Evolutionary conservation across 2,888 invertebrate genomes (phyloP).

Genomic region (Anagyrus pseudococci): DNA sequence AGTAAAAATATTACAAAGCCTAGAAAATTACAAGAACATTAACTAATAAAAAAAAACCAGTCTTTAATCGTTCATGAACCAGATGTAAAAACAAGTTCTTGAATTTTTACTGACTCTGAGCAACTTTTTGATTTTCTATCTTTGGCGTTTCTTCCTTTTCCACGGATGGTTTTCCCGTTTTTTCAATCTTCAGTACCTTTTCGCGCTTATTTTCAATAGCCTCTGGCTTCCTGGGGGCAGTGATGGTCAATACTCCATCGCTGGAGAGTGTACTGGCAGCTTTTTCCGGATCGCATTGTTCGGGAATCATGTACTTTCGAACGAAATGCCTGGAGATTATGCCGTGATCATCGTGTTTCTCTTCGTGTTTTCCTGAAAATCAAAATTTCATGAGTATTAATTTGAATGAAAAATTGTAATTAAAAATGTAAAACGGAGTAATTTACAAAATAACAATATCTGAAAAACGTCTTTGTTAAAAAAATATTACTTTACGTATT

Average conservation of each 20-base stretch:
- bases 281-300: conserved; percentile 69
- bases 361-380: conserved; percentile 70
- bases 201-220: conserved; percentile 39
- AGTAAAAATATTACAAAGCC: conserved; percentile 2
- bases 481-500: no score
- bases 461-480: no score
- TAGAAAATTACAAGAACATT: conserved; percentile 11
- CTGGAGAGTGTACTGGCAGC: conserved; percentile 72
- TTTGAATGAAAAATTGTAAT: no score
- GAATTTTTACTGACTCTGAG: conserved; percentile 27
- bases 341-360: conserved; percentile 79
- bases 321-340: conserved; percentile 51
- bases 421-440: no score
- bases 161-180: conserved; percentile 65
- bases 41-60: not conserved
- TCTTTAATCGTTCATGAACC: conserved; percentile 5
- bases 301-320: conserved; percentile 51
- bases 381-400: not conserved
- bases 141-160: conserved; percentile 8
- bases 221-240: conserved; percentile 65
- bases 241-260: conserved; percentile 81
- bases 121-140: conserved; percentile 23
- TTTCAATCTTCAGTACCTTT: conserved; percentile 34
- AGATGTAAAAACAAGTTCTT: not conserved
- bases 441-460: no score